A percentile compares a stretch with the other conserved stretches of the same genome.
Conservation (phyloP, 2,797 vertebrate species). For the Miichthys miiuy region DNA sequence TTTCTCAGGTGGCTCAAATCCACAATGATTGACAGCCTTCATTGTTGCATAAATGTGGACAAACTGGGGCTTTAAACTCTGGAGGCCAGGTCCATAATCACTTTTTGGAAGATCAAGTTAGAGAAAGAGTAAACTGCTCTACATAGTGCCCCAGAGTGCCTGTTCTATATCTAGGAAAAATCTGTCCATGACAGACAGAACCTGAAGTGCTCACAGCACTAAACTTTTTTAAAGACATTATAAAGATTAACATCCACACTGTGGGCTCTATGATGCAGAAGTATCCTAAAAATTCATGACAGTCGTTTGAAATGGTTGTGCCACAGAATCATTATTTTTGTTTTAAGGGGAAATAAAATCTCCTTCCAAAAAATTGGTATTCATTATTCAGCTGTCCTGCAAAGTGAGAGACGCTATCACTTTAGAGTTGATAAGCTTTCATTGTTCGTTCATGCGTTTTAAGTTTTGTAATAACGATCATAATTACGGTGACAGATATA, state of each 20-base stretch:
- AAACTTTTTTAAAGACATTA: constrained; percentile 11
- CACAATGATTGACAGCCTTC: background rate
- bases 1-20: background rate
- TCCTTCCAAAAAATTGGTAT: constrained; percentile 7
- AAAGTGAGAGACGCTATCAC: constrained; percentile 10
- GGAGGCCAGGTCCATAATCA: background rate
- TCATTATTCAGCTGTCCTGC: constrained; percentile 29
- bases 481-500: constrained; percentile 11
- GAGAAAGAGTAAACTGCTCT: background rate
- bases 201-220: background rate
- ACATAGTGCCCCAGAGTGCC: too few relatives aligned
- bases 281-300: constrained; percentile 4
- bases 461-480: constrained; percentile 15
- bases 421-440: constrained; percentile 35
- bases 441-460: constrained; percentile 26
- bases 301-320: background rate
- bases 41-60: background rate
- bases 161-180: too few relatives aligned
- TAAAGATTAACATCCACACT: constrained; percentile 3
- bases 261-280: constrained; percentile 18
- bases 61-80: background rate
- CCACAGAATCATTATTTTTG: constrained; percentile 22
- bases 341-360: constrained; percentile 28
- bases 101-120: background rate
- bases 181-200: background rate